Conservation (phyloP, 2,113 vertebrate genomes). For the Vicugna pacos region DNA sequence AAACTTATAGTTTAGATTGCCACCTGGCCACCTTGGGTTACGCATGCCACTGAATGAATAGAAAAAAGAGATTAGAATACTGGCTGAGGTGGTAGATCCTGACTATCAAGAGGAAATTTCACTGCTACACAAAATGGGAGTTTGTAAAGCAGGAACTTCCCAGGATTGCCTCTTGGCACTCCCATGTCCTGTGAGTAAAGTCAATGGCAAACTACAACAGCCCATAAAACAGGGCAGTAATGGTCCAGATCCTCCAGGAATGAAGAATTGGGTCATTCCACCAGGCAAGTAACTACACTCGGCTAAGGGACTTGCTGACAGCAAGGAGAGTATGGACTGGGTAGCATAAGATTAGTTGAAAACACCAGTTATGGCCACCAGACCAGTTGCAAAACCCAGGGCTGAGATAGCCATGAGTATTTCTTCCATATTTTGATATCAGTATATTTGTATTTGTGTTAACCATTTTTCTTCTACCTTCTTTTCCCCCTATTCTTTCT, state of each 20-base stretch:
- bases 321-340: not conserved
- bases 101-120: not conserved
- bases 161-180: not conserved
- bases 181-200: not conserved
- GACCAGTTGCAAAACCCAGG: not conserved
- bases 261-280: not conserved
- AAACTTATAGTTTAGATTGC: not conserved
- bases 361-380: not conserved
- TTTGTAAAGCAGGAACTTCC: conserved; percentile 20
- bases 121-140: not conserved
- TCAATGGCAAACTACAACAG: not conserved
- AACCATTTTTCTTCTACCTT: not conserved
- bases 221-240: not conserved
- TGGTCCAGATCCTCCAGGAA: not conserved
- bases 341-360: not conserved
- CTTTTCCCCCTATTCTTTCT: not conserved
- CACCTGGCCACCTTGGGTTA: not conserved
- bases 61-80: not conserved
- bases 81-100: not conserved
- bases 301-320: not conserved
- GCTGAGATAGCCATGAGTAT: not conserved
- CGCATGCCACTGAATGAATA: not conserved
- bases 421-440: not conserved
- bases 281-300: not conserved
- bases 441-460: not conserved